Conservation (phyloP, 2,113 vertebrate genomes). For the Girardinichthys multiradiatus region DNA sequence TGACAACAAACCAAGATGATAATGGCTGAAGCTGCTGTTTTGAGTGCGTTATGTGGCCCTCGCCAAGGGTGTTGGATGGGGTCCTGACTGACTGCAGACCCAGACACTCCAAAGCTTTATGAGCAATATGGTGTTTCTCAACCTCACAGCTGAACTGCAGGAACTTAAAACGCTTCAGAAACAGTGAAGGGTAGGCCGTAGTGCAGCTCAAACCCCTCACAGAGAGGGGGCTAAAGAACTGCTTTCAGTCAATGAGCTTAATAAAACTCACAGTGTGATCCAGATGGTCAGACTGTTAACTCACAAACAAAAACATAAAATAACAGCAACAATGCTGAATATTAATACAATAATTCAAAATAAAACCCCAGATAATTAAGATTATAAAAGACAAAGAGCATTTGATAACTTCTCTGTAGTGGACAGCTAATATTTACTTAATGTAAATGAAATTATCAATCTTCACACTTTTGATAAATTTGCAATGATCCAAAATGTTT, state of each 20-base stretch:
- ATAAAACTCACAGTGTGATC: conserved; percentile 47
- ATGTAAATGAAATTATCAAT: too few relatives aligned
- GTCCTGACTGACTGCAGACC: conserved; percentile 32
- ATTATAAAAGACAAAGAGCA: too few relatives aligned
- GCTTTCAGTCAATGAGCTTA: conserved; percentile 30
- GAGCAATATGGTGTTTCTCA: conserved; percentile 71
- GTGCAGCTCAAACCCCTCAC: conserved; percentile 33
- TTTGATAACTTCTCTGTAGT: too few relatives aligned
- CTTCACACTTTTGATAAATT: too few relatives aligned
- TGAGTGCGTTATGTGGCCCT: conserved; percentile 28
- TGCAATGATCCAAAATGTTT: too few relatives aligned
- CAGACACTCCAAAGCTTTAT: conserved; percentile 58
- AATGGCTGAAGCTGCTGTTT: conserved; percentile 10
- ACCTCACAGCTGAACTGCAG: conserved; percentile 51
- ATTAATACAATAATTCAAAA: background rate
- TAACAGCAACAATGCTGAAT: background rate
- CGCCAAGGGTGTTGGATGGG: conserved; percentile 20
- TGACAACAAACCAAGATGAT: conserved; percentile 27
- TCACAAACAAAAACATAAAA: conserved; percentile 25
- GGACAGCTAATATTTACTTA: too few relatives aligned
- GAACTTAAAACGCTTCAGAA: conserved; percentile 41
- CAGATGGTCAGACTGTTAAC: conserved; percentile 52
- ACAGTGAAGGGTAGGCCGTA: conserved; percentile 26
- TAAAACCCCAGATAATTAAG: background rate
- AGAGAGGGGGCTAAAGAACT: conserved; percentile 20